Evolutionary conservation across 2,113 vertebrate genomes (phyloP), one percentile per base, ranked within the genome.

Genomic region (Lathamus discolor): DNA sequence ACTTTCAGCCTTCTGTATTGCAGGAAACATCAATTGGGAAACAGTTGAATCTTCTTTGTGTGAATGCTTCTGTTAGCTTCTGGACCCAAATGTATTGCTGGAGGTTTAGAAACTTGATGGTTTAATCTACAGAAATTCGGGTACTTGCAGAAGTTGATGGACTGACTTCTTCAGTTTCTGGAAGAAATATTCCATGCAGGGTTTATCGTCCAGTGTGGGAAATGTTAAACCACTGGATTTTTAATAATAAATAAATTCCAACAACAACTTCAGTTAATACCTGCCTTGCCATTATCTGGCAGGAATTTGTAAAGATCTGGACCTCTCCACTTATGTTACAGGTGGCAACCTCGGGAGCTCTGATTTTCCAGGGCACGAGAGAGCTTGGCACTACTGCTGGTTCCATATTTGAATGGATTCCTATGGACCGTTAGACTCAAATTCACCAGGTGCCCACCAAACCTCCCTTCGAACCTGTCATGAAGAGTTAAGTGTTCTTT

Each of bases 241-340:
- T 72, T 83, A 91, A 91, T 89, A 93, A 2, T 83, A 51, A 92
- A 75, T 93, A 93, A 95, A 94, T 92, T 86, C 95, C 83, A 72
- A 44, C 67, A 73, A 83, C 91, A 75, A 75, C 46, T 89, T 94
- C 73, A 78, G 73, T 93, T 95, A 91, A 95, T 91, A 95, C 95
- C 96, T 95, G 95, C 96, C 96, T 97, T 91, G 88, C 91, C 77
- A 84, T 86, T 84, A 72, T 72, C 89, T 92, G 96, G 96, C 96
- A 97, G 95, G 96, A 95, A 78, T 95, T 94, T 93, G 57, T 97
- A 97, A 97, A 97, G 96, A 95, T 95, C 93, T 96, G 96, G 96
- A 97, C 96, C 95, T 97, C 62, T 97, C 94, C 96, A 97, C 96
- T 97, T 97, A 95, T 97, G 96, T 97, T 97, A 91, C 96, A 97